Base-by-base conservation (phyloP, 1,140 invertebrate genomes). In the Drosophila athabasca region DNA sequence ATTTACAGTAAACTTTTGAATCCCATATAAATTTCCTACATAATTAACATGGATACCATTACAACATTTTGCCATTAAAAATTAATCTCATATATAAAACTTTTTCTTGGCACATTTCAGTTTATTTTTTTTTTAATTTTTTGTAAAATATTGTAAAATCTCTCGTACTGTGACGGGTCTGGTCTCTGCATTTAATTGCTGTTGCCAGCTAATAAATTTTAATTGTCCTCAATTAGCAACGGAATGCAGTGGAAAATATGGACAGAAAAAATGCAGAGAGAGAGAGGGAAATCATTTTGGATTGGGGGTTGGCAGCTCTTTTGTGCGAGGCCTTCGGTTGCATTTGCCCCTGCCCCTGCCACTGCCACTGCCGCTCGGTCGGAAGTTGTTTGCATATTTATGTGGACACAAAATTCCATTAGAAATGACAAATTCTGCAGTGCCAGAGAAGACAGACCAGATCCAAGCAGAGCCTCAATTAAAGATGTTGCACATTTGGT, bases 121-220 rank as follows among this genome's bases (percentile, higher is more conserved):
- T 29, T 71, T 55, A 29, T 29, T 71, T 55, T 49, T 52, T 19
- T 1, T 19, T n/a, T n/a, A 35, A 26, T 50, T 54, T 62, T 65
- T 45, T 39, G 46, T 62, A 31, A 22, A 52, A 59, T 41, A 49
- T 59, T 68, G 49, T 62, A 49, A 75, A 87, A 87, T 81, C 66
- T 57, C 60, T 51, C 24, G 44, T 7, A 50, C 50, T 44, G 62
- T 70, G 60, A 51, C 64, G 54, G 69, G 64, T 70, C 48, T 73
- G 69, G 64, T 70, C 48, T 73, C 81, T 83, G 87, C 72, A 70
- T 90, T 90, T 90, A 90, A 90, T 90, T 90, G 82, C 82, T 77
- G 73, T 90, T 81, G 79, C 76, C 79, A 87, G 87, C 87, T 90
- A 87, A 90, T 90, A 90, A 90, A 90, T 90, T 90, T 90, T 90